These are phyloP conservation scores for Megaceryle alcyon DNA, from an alignment of 2,797 vertebrate species.

Conservation along the genomic window DNA sequence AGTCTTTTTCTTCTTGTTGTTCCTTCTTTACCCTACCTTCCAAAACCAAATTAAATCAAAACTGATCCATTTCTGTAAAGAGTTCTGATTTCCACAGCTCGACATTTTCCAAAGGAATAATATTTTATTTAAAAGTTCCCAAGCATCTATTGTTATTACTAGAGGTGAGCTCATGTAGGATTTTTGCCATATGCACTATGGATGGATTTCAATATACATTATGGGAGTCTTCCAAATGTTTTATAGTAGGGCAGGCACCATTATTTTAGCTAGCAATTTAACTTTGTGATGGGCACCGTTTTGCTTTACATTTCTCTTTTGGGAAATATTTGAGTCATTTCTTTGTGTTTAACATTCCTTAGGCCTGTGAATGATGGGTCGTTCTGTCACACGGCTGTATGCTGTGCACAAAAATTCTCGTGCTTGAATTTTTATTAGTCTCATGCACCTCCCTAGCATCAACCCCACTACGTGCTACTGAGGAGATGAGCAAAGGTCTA, in stretches of 20 bases:
- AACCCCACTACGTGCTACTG: neutral
- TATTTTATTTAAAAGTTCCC: slow-evolving; percentile 29
- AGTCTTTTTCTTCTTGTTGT: neutral
- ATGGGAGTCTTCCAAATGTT: slow-evolving; percentile 33
- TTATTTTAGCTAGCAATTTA: slow-evolving; percentile 11
- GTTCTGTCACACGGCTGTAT: accelerated
- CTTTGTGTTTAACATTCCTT: neutral
- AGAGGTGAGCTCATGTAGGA: slow-evolving; percentile 61
- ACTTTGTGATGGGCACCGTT: neutral
- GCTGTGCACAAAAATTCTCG: neutral
- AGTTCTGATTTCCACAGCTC: slow-evolving; percentile 9
- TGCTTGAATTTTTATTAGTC: slow-evolving; percentile 4
- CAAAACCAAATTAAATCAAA: neutral
- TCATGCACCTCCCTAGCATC: neutral
- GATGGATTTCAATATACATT: slow-evolving; percentile 23
- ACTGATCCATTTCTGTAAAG: neutral
- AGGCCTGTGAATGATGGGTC: neutral
- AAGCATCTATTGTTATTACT: slow-evolving; percentile 50
- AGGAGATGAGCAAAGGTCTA: neutral
- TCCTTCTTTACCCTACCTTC: neutral
- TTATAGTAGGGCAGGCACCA: neutral
- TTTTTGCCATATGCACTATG: slow-evolving; percentile 30
- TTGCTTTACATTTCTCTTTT: neutral
- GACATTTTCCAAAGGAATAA: slow-evolving; percentile 37
- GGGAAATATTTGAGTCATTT: neutral